Percentiles rank a stretch among this genome's conserved stretches.
These are phyloP conservation scores for Amiota minor DNA, from an alignment of 2,888 invertebrate genomes.

Conservation along the genomic window DNA sequence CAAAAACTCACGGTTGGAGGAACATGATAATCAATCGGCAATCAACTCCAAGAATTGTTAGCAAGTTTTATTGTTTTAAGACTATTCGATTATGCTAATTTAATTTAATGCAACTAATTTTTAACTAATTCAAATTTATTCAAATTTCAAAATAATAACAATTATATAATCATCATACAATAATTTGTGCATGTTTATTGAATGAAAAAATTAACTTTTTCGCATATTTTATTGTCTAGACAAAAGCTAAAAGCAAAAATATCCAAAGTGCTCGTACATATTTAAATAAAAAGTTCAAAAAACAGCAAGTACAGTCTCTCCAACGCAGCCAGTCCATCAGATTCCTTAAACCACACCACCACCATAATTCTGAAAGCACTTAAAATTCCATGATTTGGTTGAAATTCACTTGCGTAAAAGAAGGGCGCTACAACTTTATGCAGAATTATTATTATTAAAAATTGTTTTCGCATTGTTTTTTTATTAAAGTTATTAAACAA, in stretches of 20 bases:
- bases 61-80: no score
- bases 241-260: background rate
- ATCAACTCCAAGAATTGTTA: no score
- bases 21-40: no score
- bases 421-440: constrained; percentile 31
- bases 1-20: no score
- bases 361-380: background rate
- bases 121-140: no score
- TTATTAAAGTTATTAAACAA: constrained; percentile 34
- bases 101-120: no score
- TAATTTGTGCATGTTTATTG: no score
- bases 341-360: background rate
- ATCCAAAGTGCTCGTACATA: background rate
- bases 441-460: constrained; percentile 37
- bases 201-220: background rate
- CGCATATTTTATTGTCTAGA: constrained; percentile 12
- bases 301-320: background rate
- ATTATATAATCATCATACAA: no score
- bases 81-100: no score
- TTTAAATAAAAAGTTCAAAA: background rate
- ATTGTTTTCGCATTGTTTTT: constrained; percentile 40
- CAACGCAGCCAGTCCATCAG: constrained; percentile 10
- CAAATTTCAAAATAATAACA: no score
- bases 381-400: background rate
- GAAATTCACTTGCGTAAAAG: background rate